Evolutionary conservation across 2,797 vertebrate species (phyloP).

Genomic region (Poecile montanus): DNA sequence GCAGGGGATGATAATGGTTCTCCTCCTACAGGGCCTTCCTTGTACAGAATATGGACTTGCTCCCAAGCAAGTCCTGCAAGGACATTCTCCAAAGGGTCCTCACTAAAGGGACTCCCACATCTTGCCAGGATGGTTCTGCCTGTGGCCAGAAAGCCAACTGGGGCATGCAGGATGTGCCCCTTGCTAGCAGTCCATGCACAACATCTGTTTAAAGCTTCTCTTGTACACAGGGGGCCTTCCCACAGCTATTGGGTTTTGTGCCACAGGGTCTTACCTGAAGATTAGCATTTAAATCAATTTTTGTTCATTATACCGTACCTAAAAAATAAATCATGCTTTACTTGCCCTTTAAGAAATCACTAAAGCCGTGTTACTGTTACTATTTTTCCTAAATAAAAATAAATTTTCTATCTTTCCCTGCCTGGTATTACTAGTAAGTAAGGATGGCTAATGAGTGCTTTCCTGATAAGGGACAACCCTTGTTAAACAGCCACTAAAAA

Average conservation of each 20-base stretch:
- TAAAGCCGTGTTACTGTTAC: not conserved
- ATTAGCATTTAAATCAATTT: not conserved
- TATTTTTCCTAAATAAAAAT: not conserved
- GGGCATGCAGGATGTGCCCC: not conserved
- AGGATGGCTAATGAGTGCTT: not conserved
- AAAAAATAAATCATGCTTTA: not conserved
- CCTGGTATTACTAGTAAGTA: not conserved
- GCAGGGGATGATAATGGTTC: not conserved
- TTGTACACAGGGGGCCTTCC: not conserved
- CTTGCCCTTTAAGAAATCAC: not conserved
- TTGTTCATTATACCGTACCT: not conserved
- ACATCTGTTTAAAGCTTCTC: not conserved
- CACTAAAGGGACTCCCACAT: not conserved
- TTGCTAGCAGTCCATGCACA: not conserved
- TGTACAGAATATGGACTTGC: fast-evolving
- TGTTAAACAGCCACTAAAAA: not conserved
- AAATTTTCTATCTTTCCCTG: not conserved
- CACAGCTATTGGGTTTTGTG: not conserved
- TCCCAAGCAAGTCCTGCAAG: not conserved
- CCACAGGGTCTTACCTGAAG: not conserved
- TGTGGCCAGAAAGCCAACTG: not conserved
- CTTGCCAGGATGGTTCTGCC: not conserved
- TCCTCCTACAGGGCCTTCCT: not conserved
- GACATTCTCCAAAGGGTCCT: not conserved
- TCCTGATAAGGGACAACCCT: not conserved